Evolutionary conservation across 2,888 invertebrate genomes (phyloP), one percentile per base, ranked within the genome.

Genomic region (Lutraria lutraria): DNA sequence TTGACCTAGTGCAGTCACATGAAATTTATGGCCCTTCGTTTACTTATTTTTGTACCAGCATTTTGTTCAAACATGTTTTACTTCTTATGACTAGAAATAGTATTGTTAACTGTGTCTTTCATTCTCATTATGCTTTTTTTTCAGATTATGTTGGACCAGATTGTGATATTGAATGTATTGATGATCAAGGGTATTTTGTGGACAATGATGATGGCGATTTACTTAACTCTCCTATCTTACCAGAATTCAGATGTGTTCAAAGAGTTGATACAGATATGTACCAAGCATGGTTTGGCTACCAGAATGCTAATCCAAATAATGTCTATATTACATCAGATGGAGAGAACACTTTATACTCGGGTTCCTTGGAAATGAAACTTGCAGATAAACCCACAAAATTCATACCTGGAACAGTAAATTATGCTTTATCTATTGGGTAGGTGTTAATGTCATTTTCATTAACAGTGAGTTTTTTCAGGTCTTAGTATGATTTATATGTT

Each of bases 261-360:
- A 29, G 15, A 29, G 19, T 19, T 0, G 34, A 19, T 16, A 34
- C 84, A 0, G 85, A 88, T 12, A 16, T 54, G 19, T 90, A 93
- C 60, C 89, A 86, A 15, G 94, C 94, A 0, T 95, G 94, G 94
- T 94, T 95, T 92, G 95, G 95, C 68, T 95, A 95, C 85, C 86
- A 89, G 52, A 95, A 95, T 84, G 80, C 84, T 16, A 95, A 95
- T 83, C 81, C 88, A 3, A 93, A 94, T 86, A 95, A 94, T 88
- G 89, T 95, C 3, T 94, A 94, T 87, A 92, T 94, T 8, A 87
- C 91, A 16, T 87, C 88, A 8, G 88, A 89, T 12, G 87, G 90
- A 12, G 93, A 93, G 68, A 95, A 95, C 87, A 60, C 84, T 13
- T 54, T 93, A 3, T 88, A 60, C 19, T 86, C 60, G 8, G 82